These are phyloP conservation scores for Embiotoca jacksoni DNA, from an alignment of 2,113 vertebrate species.

Conservation along the genomic window DNA sequence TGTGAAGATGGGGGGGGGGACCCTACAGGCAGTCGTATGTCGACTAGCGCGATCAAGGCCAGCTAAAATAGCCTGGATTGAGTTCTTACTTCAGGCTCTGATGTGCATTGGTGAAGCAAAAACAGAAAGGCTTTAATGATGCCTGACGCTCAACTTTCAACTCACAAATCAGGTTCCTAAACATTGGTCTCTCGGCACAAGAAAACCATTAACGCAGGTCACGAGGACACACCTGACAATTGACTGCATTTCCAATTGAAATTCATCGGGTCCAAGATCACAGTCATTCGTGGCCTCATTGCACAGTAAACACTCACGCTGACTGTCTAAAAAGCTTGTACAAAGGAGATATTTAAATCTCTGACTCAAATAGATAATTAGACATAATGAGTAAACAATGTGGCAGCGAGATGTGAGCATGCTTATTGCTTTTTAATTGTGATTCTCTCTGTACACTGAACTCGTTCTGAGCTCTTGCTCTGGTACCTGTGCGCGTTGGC, in stretches of 20 bases:
- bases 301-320: conserved; percentile 20
- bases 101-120: conserved; percentile 10
- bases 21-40: conserved; percentile 59
- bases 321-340: conserved; percentile 28
- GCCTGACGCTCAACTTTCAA: conserved; percentile 35
- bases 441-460: conserved; percentile 22
- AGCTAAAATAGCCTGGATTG: conserved; percentile 31
- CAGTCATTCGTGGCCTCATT: conserved; percentile 16
- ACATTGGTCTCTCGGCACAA: conserved; percentile 11
- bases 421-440: conserved; percentile 79
- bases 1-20: conserved; percentile 38
- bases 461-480: conserved; percentile 23
- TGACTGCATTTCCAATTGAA: conserved; percentile 48
- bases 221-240: conserved; percentile 33
- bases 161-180: conserved; percentile 45
- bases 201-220: conserved; percentile 48
- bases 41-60: conserved; percentile 45
- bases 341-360: conserved; percentile 54
- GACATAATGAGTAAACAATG: conserved; percentile 73
- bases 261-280: conserved; percentile 35
- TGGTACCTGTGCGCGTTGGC: conserved; percentile 61
- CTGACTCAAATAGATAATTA: conserved; percentile 67
- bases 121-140: conserved; percentile 34
- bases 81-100: conserved; percentile 33
- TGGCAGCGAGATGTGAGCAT: conserved; percentile 44